Base-by-base conservation (phyloP, 2,797 vertebrate species). In the Intellagama lesueurii region DNA sequence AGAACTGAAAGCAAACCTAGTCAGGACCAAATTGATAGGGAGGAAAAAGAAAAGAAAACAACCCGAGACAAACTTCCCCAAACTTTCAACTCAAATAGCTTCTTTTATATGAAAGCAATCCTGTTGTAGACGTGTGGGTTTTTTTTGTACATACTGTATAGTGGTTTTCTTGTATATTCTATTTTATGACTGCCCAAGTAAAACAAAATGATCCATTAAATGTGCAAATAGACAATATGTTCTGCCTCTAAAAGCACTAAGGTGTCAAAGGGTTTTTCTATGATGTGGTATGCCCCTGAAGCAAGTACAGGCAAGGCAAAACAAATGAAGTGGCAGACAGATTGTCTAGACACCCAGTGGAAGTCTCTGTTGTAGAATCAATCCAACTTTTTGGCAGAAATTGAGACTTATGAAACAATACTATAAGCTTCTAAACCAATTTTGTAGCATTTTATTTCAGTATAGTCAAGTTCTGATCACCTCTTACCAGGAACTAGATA, bases 161-260 rank as follows among this genome's bases (percentile, higher is more conserved):
- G 17, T 2, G 87, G 5, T n/a, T 89, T n/a, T 2, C 90, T 87
- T 94, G 82, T 49, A 90, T 81, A 60, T 44, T 90, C 47, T 64
- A 52, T 89, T 91, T 93, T 90, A 75, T 83, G 66, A 92, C 52
- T 92, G 0, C 47, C 64, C 81, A 56, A 80, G 1, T 85, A 69
- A 88, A 94, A 2, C 5, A 69, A 35, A 88, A 90, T 2, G 30
- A 66, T 86, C 24, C 0, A 11, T 92, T 95, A 95, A 89, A 32
- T 80, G 3, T 87, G 14, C 56, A 75, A 76, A 76, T 9, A 44
- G 94, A 81, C 72, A 91, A 77, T 87, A 85, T 86, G 72, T 94
- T 88, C 88, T 88, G 73, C 47, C 26, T 30, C 35, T 66, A 9
- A 72, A 7, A 76, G 19, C 40, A 40, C 73, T n/a, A 70, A 84